phyloP scores from a whole-genome alignment of 2,113 vertebrate species.

The Motacilla alba region DNA sequence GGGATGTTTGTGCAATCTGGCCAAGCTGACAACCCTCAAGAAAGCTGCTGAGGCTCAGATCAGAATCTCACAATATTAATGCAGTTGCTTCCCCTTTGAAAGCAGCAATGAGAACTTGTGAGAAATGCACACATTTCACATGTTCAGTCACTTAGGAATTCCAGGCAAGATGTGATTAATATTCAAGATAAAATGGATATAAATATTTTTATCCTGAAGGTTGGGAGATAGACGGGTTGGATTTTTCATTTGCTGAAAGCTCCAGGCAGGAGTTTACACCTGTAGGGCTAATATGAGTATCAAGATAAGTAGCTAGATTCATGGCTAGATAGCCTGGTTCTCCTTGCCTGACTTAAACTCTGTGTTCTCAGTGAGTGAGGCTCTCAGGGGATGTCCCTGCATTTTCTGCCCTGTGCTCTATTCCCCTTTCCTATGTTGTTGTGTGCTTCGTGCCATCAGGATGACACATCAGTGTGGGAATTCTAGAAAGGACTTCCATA shows the following conservation, averaged over 20 bases:
- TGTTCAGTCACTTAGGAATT: constrained; percentile 4
- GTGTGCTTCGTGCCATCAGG: background rate
- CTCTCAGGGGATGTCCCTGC: background rate
- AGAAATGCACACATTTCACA: background rate
- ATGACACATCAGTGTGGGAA: background rate
- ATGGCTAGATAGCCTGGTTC: background rate
- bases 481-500: background rate
- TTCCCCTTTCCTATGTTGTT: background rate
- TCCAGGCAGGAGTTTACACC: constrained; percentile 1
- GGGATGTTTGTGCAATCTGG: background rate
- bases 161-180: background rate
- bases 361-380: background rate
- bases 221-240: background rate
- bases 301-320: background rate
- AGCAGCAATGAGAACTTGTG: background rate
- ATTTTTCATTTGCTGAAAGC: constrained; percentile 7
- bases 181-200: constrained; percentile 16
- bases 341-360: background rate
- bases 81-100: background rate
- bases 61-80: background rate
- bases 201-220: constrained; percentile 5
- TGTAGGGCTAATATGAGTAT: background rate
- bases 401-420: background rate
- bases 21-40: background rate
- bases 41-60: background rate